A percentile compares a stretch with the other conserved stretches of the same genome.
These are phyloP conservation scores for Lophura nycthemera DNA, from an alignment of 2,113 vertebrate genomes.

Conservation along the genomic window DNA sequence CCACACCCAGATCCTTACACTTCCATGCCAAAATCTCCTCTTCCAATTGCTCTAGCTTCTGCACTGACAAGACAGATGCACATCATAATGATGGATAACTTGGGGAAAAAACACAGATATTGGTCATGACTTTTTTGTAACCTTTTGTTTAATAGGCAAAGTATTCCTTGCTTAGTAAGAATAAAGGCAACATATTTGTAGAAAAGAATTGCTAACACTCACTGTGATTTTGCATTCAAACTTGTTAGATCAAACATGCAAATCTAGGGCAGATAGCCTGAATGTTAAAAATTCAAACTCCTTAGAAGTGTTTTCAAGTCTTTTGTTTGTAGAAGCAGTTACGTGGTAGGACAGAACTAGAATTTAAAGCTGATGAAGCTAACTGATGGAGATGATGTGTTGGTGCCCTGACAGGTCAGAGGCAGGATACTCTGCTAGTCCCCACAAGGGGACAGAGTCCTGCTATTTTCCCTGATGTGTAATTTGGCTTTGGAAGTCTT, in stretches of 20 bases:
- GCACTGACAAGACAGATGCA: not conserved
- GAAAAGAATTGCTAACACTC: not conserved
- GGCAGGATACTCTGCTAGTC: not conserved
- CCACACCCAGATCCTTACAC: not conserved
- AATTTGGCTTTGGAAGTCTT: not conserved
- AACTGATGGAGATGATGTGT: not conserved
- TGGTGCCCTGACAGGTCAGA: not conserved
- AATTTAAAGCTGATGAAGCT: not conserved
- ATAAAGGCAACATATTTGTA: not conserved
- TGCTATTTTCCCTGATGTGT: not conserved
- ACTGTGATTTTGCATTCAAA: not conserved
- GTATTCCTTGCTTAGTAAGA: not conserved
- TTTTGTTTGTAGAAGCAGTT: not conserved
- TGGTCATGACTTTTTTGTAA: not conserved
- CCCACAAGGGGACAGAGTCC: not conserved
- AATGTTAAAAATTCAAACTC: not conserved
- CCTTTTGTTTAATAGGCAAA: not conserved
- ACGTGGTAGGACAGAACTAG: not conserved
- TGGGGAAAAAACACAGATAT: not conserved
- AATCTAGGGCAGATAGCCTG: not conserved
- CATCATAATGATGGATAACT: not conserved
- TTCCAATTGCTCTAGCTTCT: not conserved
- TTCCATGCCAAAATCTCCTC: not conserved
- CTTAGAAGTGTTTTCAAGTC: not conserved
- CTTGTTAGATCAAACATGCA: not conserved